These are phyloP conservation scores for Drosophila tsacasi DNA, from an alignment of 1,140 invertebrate species.

Conservation along the genomic window DNA sequence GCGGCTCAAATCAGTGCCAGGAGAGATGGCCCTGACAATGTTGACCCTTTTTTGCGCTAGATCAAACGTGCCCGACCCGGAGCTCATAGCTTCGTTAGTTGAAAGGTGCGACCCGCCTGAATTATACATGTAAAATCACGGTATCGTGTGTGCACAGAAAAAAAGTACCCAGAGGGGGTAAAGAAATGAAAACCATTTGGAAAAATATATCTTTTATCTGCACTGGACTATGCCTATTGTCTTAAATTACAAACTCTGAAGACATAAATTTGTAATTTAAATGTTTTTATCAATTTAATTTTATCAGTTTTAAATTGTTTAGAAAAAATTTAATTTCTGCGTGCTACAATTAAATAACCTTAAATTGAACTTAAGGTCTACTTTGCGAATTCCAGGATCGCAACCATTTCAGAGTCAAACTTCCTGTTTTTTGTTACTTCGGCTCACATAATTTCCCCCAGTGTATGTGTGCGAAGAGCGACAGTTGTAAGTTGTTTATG, in stretches of 20 bases:
- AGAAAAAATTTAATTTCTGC: no score
- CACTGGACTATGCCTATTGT: no score
- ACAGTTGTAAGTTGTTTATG: conserved; percentile 56
- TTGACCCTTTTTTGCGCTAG: conserved; percentile 68
- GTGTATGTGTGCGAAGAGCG: conserved; percentile 16
- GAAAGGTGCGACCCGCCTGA: conserved; percentile 63
- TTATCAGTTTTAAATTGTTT: no score
- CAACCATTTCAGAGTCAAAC: background rate
- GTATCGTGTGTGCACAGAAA: conserved; percentile 1
- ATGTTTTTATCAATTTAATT: no score
- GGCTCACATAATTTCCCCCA: background rate
- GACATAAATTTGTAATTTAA: background rate
- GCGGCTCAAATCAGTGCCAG: conserved; percentile 65
- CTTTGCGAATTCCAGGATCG: no score
- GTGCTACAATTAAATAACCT: no score
- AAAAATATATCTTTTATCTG: background rate
- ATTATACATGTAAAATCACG: conserved; percentile 71
- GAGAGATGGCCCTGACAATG: conserved; percentile 48
- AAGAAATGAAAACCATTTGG: background rate
- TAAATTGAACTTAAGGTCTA: background rate
- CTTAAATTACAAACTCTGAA: no score
- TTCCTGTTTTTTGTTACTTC: background rate
- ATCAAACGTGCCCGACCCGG: conserved; percentile 47
- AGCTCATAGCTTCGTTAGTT: conserved; percentile 38
- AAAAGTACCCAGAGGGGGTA: background rate